Percentiles rank a stretch among this genome's conserved stretches.
Conservation (phyloP, 2,888 invertebrate species). For the Cordylochernes scorpioides region DNA sequence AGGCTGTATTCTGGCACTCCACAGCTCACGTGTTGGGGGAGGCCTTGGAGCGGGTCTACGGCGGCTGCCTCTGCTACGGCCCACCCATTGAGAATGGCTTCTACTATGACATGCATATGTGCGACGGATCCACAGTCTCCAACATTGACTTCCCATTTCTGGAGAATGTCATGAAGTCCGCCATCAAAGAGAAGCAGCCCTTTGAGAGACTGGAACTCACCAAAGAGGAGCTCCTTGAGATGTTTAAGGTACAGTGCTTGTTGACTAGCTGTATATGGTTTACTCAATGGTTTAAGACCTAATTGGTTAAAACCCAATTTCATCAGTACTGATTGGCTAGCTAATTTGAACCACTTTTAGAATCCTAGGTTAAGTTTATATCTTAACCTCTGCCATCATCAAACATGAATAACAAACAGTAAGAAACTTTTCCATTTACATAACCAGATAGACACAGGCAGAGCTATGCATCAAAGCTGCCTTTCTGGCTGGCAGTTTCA, state of each 20-base stretch:
- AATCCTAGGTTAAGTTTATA: too few species aligned
- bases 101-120: constrained; percentile 83
- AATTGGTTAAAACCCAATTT: too few species aligned
- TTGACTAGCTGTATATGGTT: too few species aligned
- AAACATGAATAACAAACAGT: too few species aligned
- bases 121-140: constrained; percentile 40
- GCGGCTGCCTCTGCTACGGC: constrained; percentile 87
- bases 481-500: too few species aligned
- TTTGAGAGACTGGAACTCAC: constrained; percentile 90
- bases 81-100: constrained; percentile 87
- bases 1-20: constrained; percentile 83
- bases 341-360: too few species aligned
- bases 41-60: constrained; percentile 82
- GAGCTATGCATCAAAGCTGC: too few species aligned
- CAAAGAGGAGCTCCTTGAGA: constrained; percentile 73
- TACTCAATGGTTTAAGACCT: too few species aligned
- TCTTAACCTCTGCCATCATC: too few species aligned
- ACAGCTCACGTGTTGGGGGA: constrained; percentile 92
- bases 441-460: too few species aligned
- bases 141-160: constrained; percentile 57
- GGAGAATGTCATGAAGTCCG: constrained; percentile 55
- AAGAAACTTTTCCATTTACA: too few species aligned
- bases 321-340: too few species aligned
- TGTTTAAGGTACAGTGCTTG: constrained; percentile 43
- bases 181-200: constrained; percentile 83